Evolutionary conservation across 2,113 vertebrate species (phyloP).

Genomic region (Charina bottae): DNA sequence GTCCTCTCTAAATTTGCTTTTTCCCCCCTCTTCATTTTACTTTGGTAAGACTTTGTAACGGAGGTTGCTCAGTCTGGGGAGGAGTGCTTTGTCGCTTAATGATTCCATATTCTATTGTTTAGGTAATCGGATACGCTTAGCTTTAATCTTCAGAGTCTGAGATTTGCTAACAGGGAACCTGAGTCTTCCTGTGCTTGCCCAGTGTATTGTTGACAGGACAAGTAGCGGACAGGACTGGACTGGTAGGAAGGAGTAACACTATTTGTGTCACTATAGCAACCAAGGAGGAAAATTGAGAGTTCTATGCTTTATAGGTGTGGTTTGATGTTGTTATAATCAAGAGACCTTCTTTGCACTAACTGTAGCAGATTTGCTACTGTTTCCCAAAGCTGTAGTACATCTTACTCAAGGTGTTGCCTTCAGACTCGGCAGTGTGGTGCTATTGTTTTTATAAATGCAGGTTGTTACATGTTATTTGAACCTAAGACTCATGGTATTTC

Average conservation of each 20-base stretch:
- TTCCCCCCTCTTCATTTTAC: background rate
- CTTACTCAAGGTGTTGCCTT: background rate
- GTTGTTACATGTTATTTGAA: background rate
- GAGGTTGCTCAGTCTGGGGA: background rate
- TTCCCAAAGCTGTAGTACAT: background rate
- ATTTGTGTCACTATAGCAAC: background rate
- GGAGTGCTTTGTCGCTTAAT: background rate
- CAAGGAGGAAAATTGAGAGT: background rate
- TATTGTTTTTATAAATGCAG: background rate
- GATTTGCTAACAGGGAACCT: background rate
- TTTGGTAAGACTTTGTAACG: background rate
- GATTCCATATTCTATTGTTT: background rate
- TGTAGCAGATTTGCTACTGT: background rate
- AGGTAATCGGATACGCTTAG: background rate
- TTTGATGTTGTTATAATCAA: background rate
- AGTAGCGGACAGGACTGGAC: conserved; percentile 3
- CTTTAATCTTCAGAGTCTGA: background rate
- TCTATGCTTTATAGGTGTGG: background rate
- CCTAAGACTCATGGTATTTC: background rate
- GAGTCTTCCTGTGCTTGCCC: background rate
- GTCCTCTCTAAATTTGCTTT: background rate
- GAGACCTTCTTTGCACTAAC: background rate
- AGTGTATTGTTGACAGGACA: conserved; percentile 1
- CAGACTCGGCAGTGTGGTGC: background rate
- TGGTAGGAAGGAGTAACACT: conserved; percentile 16